phyloP scores from a whole-genome alignment of 1,140 invertebrate genomes.

The Apis florea region DNA sequence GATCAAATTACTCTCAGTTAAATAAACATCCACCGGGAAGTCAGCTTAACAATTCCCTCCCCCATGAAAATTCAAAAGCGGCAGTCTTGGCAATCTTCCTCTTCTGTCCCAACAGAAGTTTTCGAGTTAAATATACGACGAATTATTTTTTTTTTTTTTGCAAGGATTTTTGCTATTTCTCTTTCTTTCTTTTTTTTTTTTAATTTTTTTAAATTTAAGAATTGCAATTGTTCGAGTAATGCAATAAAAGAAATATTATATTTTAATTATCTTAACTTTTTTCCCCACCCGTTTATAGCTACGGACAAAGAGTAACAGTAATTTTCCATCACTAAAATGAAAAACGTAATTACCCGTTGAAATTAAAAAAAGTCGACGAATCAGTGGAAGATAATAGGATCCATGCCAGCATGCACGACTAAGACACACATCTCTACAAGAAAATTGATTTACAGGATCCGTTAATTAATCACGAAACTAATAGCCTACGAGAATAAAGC shows the following conservation, averaged over 20 bases:
- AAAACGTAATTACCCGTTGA: conserved; percentile 4
- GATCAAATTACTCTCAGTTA: conserved; percentile 81
- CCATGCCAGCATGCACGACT: neutral
- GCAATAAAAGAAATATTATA: neutral
- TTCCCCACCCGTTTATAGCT: neutral
- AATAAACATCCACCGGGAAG: conserved; percentile 76
- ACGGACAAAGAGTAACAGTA: neutral
- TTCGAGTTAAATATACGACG: too few relatives aligned
- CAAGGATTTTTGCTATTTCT: neutral
- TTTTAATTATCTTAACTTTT: neutral
- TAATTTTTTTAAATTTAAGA: neutral
- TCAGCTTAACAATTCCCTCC: conserved; percentile 43
- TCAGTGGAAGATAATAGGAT: conserved; percentile 37
- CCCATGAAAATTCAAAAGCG: conserved; percentile 18
- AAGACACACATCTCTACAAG: conserved; percentile 41
- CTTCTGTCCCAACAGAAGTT: neutral
- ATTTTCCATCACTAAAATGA: neutral
- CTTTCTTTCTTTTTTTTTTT: too few relatives aligned
- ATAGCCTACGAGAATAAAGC: conserved; percentile 59
- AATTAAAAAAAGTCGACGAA: conserved; percentile 14
- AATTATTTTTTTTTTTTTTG: neutral
- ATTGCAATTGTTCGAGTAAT: neutral
- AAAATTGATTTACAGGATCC: conserved; percentile 51
- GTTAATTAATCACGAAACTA: conserved; percentile 66
- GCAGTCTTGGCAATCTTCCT: conserved; percentile 22